Base-by-base conservation (phyloP, 2,797 vertebrate genomes). In the Pantherophis vulpinus region DNA sequence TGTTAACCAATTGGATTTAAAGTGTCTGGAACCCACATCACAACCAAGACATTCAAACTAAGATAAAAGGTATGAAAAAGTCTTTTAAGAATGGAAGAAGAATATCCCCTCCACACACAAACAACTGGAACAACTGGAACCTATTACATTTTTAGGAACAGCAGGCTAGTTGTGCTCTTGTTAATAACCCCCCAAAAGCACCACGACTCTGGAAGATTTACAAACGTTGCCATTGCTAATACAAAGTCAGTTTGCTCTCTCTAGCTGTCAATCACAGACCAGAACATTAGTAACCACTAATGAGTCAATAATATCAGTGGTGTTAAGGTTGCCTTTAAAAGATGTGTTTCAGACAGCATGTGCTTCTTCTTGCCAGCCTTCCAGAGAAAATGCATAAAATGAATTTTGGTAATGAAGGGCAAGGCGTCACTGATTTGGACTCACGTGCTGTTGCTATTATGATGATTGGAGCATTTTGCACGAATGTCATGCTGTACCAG, bases 151-250 rank as follows among this genome's bases (percentile, higher is more conserved):
- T 51, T 32, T 86, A 60, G 59, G 89, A 70, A 87, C 9, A 66
- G 23, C 18, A 63, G n/a, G 55, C 90, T 93, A 29, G 14, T 61
- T 23, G n/a, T 37, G 11, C 8, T 79, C 7, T 56, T 94, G 87
- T 90, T 88, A 59, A 29, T 20, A 86, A 60, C 11, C 11, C 56
- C 94, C 94, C 91, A 88, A 47, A 88, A 37, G 86, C 91, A 89
- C 86, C n/a, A 16, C 20, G 51, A 32, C 58, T 42, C 13, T 11
- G 86, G 56, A 51, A 27, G n/a, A 58, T n/a, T 58, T 74, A 42
- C 37, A 83, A 13, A 83, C 6, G 42, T 55, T 56, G 23, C 58
- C 54, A 2, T 83, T 89, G 70, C 12, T 54, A 47, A 20, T 54
- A 23, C n/a, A 63, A 25, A 79, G 47, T 27, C 88, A 90, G 56